These are phyloP conservation scores for Sula dactylatra DNA, from an alignment of 2,113 vertebrate species.

Conservation along the genomic window DNA sequence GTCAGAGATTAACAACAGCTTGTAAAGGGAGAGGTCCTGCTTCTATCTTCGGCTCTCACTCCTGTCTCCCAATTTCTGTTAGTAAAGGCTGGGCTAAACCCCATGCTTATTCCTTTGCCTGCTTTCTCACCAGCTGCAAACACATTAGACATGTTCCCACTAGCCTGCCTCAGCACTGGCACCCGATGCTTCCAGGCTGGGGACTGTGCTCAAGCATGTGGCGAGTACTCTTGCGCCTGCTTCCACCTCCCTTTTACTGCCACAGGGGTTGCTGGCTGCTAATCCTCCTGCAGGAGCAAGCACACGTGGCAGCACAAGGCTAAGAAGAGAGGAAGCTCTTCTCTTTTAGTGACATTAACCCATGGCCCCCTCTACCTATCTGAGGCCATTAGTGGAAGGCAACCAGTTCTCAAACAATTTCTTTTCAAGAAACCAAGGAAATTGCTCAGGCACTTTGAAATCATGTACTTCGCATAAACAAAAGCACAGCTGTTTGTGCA, in stretches of 20 bases:
- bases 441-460: background rate
- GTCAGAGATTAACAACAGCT: background rate
- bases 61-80: background rate
- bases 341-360: background rate
- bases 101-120: background rate
- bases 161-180: accelerated
- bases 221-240: accelerated
- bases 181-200: accelerated
- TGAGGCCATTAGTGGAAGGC: background rate
- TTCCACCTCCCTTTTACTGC: background rate
- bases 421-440: background rate
- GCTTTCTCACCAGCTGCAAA: background rate
- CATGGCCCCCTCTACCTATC: background rate
- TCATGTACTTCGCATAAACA: background rate
- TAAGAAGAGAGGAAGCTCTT: background rate
- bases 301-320: background rate
- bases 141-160: background rate
- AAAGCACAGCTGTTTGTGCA: background rate
- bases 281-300: background rate
- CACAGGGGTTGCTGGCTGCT: accelerated
- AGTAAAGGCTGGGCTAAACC: background rate
- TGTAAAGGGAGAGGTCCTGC: too few species aligned
- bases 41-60: background rate
- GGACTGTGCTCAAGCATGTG: accelerated
- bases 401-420: background rate